phyloP scores from a whole-genome alignment of 2,888 invertebrate species.

The Polietes domitor region DNA sequence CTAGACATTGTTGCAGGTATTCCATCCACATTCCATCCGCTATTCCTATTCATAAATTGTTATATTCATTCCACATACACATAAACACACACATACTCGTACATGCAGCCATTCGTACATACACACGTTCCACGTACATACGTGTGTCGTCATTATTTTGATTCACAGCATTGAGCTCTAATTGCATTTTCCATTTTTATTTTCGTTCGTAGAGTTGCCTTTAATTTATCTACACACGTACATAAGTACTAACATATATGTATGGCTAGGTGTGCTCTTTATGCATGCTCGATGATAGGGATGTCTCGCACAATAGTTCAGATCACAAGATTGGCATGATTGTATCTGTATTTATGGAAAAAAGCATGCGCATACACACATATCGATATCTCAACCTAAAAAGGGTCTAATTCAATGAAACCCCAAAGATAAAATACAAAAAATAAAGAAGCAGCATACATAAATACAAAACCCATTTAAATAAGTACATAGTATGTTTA shows the following conservation, averaged over 20 bases:
- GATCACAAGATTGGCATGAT: slow-evolving; percentile 25
- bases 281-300: not conserved
- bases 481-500: too few relatives aligned
- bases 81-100: not conserved
- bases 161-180: slow-evolving; percentile 78
- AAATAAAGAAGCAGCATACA: too few relatives aligned
- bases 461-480: too few relatives aligned
- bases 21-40: not conserved
- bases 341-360: slow-evolving; percentile 51
- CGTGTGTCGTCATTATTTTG: not conserved
- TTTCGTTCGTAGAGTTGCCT: not conserved
- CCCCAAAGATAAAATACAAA: too few relatives aligned
- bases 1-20: slow-evolving; percentile 80
- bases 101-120: slow-evolving; percentile 31
- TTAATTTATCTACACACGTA: not conserved
- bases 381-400: too few relatives aligned
- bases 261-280: not conserved
- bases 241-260: too few relatives aligned
- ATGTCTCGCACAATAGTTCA: not conserved
- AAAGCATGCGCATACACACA: not conserved
- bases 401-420: too few relatives aligned
- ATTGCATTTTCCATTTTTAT: slow-evolving; percentile 72
- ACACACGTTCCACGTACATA: too few relatives aligned
- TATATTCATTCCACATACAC: slow-evolving; percentile 15
- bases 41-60: slow-evolving; percentile 6